Conservation (phyloP, 2,113 vertebrate species). For the Podocnemis expansa region DNA sequence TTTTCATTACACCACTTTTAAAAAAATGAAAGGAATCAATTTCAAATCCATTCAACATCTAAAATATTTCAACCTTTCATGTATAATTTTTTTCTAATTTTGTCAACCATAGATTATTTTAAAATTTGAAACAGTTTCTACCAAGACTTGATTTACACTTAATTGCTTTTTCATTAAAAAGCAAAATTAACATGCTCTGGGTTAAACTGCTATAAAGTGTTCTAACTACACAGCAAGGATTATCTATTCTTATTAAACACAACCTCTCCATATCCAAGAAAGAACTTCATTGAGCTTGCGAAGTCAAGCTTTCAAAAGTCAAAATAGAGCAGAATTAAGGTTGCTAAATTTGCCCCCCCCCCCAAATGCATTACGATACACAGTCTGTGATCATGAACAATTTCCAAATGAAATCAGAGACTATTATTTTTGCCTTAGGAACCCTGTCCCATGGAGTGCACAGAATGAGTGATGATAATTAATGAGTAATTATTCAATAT, state of each 20-base stretch:
- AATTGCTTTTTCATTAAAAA: not conserved
- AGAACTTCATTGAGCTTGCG: not conserved
- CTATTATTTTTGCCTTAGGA: not conserved
- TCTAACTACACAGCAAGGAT: not conserved
- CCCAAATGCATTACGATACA: not conserved
- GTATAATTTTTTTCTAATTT: not conserved
- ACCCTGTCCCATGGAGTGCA: not conserved
- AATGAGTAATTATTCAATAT: not conserved
- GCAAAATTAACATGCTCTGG: not conserved
- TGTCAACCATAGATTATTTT: not conserved
- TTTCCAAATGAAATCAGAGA: not conserved
- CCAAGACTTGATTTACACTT: not conserved
- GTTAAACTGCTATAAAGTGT: not conserved
- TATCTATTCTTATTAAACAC: no score
- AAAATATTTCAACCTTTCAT: not conserved
- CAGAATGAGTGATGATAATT: not conserved
- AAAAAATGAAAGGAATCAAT: not conserved
- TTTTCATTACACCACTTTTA: not conserved
- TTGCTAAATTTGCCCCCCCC: not conserved
- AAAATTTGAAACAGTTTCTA: not conserved
- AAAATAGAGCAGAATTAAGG: not conserved
- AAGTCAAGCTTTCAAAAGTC: not conserved
- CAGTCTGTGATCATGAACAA: not conserved
- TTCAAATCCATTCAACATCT: not conserved
- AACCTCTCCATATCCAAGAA: not conserved